A percentile compares a stretch with the other conserved stretches of the same genome.
Evolutionary conservation across 2,888 invertebrate species (phyloP).

Genomic region (Drosophila vallismaia): DNA sequence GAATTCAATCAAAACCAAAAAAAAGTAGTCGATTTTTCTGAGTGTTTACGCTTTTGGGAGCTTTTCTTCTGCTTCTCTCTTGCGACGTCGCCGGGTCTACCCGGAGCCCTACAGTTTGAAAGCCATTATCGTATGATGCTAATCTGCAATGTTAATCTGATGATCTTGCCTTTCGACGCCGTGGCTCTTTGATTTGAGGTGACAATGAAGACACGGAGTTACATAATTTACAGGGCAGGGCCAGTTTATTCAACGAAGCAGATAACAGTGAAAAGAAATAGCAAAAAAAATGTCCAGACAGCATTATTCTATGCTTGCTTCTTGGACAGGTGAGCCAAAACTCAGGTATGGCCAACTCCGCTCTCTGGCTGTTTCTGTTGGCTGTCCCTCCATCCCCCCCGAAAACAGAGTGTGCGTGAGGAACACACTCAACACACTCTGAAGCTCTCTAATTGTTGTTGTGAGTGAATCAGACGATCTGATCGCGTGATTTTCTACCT

Average conservation of each 20-base stretch:
- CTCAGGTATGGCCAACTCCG: not conserved
- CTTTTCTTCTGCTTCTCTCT: not conserved
- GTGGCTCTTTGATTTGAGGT: not conserved
- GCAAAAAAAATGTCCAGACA: conserved; percentile 18
- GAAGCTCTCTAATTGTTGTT: conserved; percentile 59
- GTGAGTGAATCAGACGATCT: conserved; percentile 68
- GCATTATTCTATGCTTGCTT: conserved; percentile 10
- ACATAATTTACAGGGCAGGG: conserved; percentile 16
- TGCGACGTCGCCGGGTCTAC: conserved; percentile 25
- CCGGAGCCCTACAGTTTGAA: conserved; percentile 54
- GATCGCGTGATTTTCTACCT: conserved; percentile 71
- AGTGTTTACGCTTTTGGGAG: not conserved
- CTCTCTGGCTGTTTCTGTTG: not conserved
- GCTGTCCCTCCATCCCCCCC: not conserved
- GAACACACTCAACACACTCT: conserved; percentile 10
- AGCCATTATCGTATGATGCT: conserved; percentile 64
- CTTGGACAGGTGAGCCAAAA: conserved; percentile 4
- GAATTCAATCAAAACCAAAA: not conserved
- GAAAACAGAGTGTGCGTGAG: conserved; percentile 13
- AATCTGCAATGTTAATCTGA: conserved; percentile 9
- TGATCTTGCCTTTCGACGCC: conserved; percentile 3
- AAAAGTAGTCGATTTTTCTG: not conserved
- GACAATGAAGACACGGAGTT: not conserved
- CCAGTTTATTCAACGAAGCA: conserved; percentile 6
- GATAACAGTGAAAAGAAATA: conserved; percentile 12